Evolutionary conservation across 2,797 vertebrate genomes (phyloP), one percentile per base, ranked within the genome.

Genomic region (Helicolenus hilgendorfi): DNA sequence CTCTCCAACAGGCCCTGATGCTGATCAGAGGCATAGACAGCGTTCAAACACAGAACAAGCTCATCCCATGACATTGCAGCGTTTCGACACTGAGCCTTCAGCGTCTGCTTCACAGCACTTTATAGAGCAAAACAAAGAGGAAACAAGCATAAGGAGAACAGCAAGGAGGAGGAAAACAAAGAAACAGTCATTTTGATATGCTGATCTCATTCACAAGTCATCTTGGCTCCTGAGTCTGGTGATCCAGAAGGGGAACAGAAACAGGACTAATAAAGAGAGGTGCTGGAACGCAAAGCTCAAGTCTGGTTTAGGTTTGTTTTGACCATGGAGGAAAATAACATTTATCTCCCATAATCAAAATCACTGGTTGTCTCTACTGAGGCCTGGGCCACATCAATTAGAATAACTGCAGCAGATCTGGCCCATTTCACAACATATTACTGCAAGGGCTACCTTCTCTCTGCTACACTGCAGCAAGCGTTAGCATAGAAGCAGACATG

Each of bases 151-250:
- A 85, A 87, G 81, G 88, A 77, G 75, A 87, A 91, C 83, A 72
- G 72, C 88, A 45, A 78, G 67, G 76, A 86, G 11, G 81, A 74
- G 78, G 31, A 75, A 92, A 90, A 82, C 78, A 92, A 94, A 83
- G 55, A 86, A 94, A 96, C 92, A 91, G 94, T 95, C 91, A 55
- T 88, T 84, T 92, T 81, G 85, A 94, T 94, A 90, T 87, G 92
- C 91, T 92, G 89, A 96, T 92, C 89, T 96, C 95, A 96, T 96
- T 96, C 94, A 92, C 91, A 89, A 91, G 92, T 96, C 94, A 90
- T 92, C 86, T 92, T 92, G 92, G 91, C 95, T 95, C 95, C 95
- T 96, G 96, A 96, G 94, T 94, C 91, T 84, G 80, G 88, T 78
- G 91, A 90, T 92, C 89, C 92, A 83, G 84, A 92, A 86, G 87